phyloP scores from a whole-genome alignment of 2,797 vertebrate genomes.

The Enteromius unitaeniatus region DNA sequence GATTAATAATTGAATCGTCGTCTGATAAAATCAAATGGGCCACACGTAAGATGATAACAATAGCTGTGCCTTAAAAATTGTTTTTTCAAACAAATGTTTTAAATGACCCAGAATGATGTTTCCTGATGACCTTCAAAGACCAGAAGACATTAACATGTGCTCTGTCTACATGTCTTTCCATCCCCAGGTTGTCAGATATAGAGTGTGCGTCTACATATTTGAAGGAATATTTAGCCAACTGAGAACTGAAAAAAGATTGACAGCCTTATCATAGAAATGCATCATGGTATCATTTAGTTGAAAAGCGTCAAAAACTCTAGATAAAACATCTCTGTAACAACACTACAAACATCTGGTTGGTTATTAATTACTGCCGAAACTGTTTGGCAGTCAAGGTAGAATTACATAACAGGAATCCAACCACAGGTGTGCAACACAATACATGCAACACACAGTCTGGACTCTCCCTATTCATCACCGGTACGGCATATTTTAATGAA shows the following conservation, averaged over 20 bases:
- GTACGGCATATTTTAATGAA: background rate
- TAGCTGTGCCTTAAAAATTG: too few species aligned
- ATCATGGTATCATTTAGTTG: background rate
- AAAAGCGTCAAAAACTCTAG: background rate
- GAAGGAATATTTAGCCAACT: background rate
- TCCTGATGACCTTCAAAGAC: too few species aligned
- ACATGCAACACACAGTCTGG: background rate
- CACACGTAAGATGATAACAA: too few species aligned
- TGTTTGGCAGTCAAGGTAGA: background rate
- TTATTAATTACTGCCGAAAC: conserved; percentile 16
- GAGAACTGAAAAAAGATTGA: background rate
- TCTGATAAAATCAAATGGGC: too few species aligned
- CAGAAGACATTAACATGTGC: too few species aligned
- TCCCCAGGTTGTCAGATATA: too few species aligned
- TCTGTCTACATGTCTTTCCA: too few species aligned
- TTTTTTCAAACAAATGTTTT: too few species aligned
- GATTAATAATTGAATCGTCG: too few species aligned
- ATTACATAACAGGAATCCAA: background rate
- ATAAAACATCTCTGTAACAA: background rate
- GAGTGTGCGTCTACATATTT: background rate
- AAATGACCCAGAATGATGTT: too few species aligned
- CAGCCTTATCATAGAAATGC: background rate
- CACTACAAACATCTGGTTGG: background rate
- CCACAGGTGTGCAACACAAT: background rate
- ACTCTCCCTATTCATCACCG: background rate